Evolutionary conservation across 2,888 invertebrate species (phyloP).

Genomic region (Cancer borealis): DNA sequence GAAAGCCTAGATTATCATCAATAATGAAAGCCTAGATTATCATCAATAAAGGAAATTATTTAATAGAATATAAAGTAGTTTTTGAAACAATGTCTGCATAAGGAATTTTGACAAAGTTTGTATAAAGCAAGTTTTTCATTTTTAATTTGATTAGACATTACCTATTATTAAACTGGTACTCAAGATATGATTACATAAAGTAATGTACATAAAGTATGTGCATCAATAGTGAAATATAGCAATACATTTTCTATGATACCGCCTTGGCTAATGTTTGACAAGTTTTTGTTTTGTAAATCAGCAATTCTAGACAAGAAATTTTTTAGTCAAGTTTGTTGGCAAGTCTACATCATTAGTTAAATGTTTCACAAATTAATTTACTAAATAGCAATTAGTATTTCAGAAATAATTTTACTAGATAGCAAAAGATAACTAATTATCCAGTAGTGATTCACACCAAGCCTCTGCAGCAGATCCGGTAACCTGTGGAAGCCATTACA

Average conservation of each 20-base stretch:
- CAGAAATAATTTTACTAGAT: constrained; percentile 5
- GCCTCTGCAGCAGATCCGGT: constrained; percentile 24
- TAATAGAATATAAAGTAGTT: neutral
- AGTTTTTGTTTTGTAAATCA: neutral
- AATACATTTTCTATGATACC: neutral
- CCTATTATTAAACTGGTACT: neutral
- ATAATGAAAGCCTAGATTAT: neutral
- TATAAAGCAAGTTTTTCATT: neutral
- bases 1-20: neutral
- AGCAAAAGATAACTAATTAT: neutral
- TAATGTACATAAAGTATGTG: neutral
- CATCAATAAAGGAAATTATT: neutral
- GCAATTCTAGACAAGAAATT: neutral
- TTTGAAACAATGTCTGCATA: neutral
- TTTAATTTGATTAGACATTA: neutral
- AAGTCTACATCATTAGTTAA: constrained; percentile 14
- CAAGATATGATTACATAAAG: neutral
- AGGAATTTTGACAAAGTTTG: neutral
- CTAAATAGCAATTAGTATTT: neutral
- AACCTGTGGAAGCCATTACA: constrained; percentile 51
- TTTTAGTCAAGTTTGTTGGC: constrained; percentile 13
- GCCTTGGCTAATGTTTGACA: neutral
- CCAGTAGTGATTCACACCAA: constrained; percentile 38
- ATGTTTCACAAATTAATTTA: neutral
- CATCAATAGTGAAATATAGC: neutral